phyloP scores from a whole-genome alignment of 2,113 vertebrate genomes.

The Myiozetetes cayanensis region DNA sequence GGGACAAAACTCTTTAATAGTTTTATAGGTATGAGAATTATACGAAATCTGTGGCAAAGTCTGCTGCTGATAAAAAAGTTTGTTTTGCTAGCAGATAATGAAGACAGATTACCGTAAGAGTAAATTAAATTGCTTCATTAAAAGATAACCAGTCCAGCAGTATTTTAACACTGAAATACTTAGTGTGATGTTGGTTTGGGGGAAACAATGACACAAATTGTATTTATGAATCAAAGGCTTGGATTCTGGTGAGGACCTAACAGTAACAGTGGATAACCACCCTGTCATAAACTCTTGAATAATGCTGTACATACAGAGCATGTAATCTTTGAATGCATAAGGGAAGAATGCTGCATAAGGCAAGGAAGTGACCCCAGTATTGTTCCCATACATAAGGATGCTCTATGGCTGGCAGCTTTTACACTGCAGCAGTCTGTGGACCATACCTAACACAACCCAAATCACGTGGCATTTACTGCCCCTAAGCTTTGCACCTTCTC shows the following conservation, averaged over 20 bases:
- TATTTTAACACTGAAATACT: background rate
- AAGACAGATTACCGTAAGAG: background rate
- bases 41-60: background rate
- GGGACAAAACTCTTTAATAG: background rate
- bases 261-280: background rate
- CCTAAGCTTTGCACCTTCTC: background rate
- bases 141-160: background rate
- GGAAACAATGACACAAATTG: background rate
- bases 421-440: background rate
- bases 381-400: background rate
- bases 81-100: background rate
- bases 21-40: background rate
- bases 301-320: background rate
- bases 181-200: background rate
- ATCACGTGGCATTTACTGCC: fast-evolving
- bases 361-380: background rate
- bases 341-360: background rate
- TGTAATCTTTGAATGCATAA: background rate
- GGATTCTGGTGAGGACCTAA: background rate
- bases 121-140: background rate
- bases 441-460: background rate
- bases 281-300: background rate
- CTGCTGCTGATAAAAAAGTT: background rate
- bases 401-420: background rate
- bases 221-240: background rate